phyloP scores from a whole-genome alignment of 2,113 vertebrate genomes.

The Meleagris gallopavo region DNA sequence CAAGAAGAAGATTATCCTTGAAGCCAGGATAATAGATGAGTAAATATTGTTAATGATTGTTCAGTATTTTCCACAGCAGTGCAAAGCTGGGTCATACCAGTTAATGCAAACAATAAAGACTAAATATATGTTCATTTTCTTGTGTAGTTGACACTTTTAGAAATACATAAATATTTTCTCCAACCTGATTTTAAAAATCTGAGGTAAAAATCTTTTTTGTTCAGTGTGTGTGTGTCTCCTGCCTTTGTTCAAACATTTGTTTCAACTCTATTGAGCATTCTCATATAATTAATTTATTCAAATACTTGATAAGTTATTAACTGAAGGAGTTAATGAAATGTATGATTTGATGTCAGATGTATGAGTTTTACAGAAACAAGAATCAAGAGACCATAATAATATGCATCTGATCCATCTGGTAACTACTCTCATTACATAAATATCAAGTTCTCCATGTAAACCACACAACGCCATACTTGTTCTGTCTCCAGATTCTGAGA shows the following conservation, averaged over 20 bases:
- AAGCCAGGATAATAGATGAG: background rate
- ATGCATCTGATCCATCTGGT: accelerated
- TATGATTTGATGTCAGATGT: background rate
- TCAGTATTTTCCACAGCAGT: background rate
- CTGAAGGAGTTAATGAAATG: background rate
- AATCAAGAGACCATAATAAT: background rate
- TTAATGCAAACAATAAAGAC: background rate
- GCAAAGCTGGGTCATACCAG: background rate
- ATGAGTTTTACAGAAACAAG: background rate
- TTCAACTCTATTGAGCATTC: background rate
- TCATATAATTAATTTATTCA: background rate
- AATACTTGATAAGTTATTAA: background rate
- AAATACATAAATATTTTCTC: background rate
- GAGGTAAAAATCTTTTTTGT: background rate
- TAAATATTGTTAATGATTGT: background rate
- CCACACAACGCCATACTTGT: background rate
- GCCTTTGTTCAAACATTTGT: background rate
- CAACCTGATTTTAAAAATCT: background rate
- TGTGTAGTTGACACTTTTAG: background rate
- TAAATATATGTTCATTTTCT: background rate
- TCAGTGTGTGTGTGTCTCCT: background rate
- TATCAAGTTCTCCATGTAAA: background rate
- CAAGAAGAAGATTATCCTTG: background rate
- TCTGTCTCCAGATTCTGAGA: background rate
- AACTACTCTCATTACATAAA: background rate